A percentile compares a stretch with the other conserved stretches of the same genome.
Conservation (phyloP, 2,113 vertebrate genomes). For the Thymallus thymallus region DNA sequence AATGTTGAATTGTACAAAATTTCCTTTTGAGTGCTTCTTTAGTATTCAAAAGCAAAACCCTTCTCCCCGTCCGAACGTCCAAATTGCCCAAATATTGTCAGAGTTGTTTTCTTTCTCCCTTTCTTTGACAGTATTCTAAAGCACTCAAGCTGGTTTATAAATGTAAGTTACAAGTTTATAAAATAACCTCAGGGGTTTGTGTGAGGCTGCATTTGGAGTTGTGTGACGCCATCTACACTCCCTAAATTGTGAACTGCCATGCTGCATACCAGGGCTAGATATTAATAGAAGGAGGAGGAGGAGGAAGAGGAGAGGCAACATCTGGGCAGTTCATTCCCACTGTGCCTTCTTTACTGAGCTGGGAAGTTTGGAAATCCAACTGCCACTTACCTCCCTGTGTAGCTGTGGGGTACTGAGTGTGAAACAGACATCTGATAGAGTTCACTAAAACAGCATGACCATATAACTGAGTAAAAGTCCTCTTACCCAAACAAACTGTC, state of each 20-base stretch:
- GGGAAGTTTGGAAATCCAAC: too few relatives aligned
- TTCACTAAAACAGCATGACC: too few relatives aligned
- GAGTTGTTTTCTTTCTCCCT: conserved; percentile 29
- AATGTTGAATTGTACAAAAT: not conserved
- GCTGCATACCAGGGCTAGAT: conserved; percentile 28
- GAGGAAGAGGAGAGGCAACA: not conserved
- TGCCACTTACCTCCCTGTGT: too few relatives aligned
- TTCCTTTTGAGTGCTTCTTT: not conserved
- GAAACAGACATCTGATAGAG: not conserved
- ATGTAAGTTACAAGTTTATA: conserved; percentile 70
- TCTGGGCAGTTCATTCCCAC: not conserved
- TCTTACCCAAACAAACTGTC: not conserved
- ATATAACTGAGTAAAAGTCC: too few relatives aligned
- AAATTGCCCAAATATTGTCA: conserved; percentile 11
- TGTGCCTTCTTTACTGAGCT: not conserved
- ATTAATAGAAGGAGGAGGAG: not conserved
- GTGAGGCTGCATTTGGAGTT: conserved; percentile 58
- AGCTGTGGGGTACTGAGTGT: not conserved
- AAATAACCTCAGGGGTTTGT: conserved; percentile 59
- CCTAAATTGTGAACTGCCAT: conserved; percentile 51
- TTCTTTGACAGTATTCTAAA: conserved; percentile 17
- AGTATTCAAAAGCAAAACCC: not conserved
- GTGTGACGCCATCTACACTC: conserved; percentile 56
- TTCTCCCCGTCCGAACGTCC: not conserved
- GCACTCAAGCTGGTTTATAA: conserved; percentile 60